phyloP scores from a whole-genome alignment of 2,888 invertebrate species.

The Sesia apiformis region DNA sequence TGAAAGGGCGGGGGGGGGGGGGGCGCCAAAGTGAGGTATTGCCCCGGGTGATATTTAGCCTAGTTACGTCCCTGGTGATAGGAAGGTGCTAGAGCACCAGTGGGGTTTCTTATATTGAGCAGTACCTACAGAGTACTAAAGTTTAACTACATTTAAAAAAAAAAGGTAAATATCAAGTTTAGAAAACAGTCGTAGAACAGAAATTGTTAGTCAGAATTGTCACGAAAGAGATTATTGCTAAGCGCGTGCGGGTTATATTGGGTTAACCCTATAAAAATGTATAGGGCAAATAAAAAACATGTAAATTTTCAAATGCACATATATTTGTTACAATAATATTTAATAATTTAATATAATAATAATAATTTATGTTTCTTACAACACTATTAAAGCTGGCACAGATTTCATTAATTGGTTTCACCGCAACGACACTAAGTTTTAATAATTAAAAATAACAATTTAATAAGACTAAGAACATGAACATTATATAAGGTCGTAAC shows the following conservation, averaged over 20 bases:
- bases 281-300: constrained; percentile 3
- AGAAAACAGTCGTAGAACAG: constrained; percentile 1
- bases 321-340: constrained; percentile 60
- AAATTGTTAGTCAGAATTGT: no score
- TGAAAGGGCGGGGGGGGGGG: no score
- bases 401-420: constrained; percentile 51
- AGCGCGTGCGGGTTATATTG: no score
- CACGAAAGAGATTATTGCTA: no score
- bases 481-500: constrained; percentile 5
- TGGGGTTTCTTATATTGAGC: constrained; percentile 2
- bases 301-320: constrained; percentile 54
- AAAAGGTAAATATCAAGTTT: background rate
- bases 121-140: constrained; percentile 1
- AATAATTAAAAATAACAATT: background rate
- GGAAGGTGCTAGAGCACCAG: background rate
- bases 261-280: no score
- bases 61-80: no score
- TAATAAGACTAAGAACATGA: background rate
- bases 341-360: constrained; percentile 46
- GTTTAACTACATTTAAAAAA: background rate
- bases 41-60: no score
- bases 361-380: constrained; percentile 41
- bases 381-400: constrained; percentile 70
- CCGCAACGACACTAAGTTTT: constrained; percentile 24
- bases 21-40: no score